Percentiles rank a stretch among this genome's conserved stretches.
Conservation (phyloP, 1,140 invertebrate species). For the Paramacrobiotus metropolitanus region DNA sequence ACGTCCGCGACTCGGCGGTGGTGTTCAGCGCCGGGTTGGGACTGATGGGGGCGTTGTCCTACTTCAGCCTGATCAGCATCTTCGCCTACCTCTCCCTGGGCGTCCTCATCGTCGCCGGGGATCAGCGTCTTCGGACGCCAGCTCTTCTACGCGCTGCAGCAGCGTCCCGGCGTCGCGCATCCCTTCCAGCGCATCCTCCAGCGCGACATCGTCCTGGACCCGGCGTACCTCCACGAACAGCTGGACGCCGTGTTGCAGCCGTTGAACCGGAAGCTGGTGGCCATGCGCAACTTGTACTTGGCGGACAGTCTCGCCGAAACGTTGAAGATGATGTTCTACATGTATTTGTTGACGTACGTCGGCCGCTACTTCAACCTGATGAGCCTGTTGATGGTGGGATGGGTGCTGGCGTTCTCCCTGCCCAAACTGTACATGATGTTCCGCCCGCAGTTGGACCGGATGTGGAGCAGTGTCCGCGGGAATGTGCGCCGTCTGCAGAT, state of each 20-base stretch:
- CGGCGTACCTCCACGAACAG: not conserved
- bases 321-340: not conserved
- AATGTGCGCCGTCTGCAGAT: too few relatives aligned
- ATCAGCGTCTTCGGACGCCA: not conserved
- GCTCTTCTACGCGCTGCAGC: not conserved
- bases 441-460: not conserved
- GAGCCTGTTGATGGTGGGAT: not conserved
- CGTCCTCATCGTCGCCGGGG: not conserved
- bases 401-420: not conserved
- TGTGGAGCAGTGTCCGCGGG: too few relatives aligned
- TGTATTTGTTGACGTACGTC: not conserved
- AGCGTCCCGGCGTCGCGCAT: not conserved
- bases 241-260: not conserved
- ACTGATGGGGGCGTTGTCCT: not conserved
- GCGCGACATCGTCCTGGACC: not conserved
- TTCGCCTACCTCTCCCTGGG: not conserved
- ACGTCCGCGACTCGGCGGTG: not conserved
- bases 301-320: not conserved
- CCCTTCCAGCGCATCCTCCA: not conserved
- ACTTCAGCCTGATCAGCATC: not conserved
- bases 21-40: not conserved
- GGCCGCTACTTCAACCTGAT: not conserved
- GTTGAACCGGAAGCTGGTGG: not conserved
- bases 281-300: not conserved
- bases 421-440: not conserved